Evolutionary conservation across 2,113 vertebrate genomes (phyloP).

Genomic region (Megaleporinus macrocephalus): DNA sequence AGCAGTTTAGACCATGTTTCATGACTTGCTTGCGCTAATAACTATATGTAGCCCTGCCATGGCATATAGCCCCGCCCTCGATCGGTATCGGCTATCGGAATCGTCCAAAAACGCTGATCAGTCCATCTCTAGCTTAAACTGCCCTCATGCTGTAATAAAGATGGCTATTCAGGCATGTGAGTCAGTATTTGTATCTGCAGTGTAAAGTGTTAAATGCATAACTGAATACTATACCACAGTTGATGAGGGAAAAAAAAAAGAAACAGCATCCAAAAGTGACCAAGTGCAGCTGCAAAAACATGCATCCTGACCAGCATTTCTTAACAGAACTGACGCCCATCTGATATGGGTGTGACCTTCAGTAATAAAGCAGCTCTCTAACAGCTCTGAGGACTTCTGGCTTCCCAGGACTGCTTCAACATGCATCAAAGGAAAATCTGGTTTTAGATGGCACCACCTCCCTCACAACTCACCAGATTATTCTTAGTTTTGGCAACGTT

Average conservation of each 20-base stretch:
- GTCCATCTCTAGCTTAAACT: too few species aligned
- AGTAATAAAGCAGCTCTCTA: not conserved
- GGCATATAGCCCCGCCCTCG: too few species aligned
- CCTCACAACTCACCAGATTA: slow-evolving; percentile 86
- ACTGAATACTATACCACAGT: too few species aligned
- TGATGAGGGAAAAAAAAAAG: too few species aligned
- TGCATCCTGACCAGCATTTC: not conserved
- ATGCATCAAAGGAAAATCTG: not conserved
- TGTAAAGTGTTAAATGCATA: not conserved
- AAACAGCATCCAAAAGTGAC: too few species aligned
- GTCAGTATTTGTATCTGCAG: not conserved
- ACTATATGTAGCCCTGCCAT: too few species aligned
- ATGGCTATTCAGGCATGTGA: not conserved
- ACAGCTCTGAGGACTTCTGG: not conserved
- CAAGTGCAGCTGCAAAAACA: too few species aligned
- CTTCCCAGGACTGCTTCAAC: not conserved
- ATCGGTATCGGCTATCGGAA: too few species aligned
- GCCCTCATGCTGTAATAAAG: not conserved
- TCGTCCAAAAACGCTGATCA: too few species aligned
- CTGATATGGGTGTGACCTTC: not conserved
- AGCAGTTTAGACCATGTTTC: too few species aligned
- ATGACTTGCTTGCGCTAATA: too few species aligned
- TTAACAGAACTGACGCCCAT: not conserved
- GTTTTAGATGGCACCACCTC: not conserved
- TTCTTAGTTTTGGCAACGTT: slow-evolving; percentile 99